Conservation (phyloP, 2,888 invertebrate genomes). For the Galerucella nymphaeae region DNA sequence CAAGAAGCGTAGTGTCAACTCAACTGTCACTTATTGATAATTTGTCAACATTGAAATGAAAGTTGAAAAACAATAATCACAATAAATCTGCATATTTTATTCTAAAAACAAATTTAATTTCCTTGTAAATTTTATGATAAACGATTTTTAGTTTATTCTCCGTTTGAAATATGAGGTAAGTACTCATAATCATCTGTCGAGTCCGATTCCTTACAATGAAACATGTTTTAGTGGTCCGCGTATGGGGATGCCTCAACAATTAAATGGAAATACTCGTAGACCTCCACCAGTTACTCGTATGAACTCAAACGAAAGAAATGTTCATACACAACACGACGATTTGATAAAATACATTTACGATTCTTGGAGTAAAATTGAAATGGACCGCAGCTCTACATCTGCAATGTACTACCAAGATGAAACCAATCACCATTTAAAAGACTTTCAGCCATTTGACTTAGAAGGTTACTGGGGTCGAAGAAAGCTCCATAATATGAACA, state of each 20-base stretch:
- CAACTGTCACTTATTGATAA: conserved; percentile 14
- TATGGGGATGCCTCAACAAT: conserved; percentile 62
- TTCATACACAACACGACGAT: conserved; percentile 75
- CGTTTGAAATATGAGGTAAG: conserved; percentile 26
- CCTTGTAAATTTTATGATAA: conserved; percentile 6
- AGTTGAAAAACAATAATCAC: conserved; percentile 19
- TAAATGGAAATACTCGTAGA: conserved; percentile 55
- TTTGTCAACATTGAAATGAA: conserved; percentile 31
- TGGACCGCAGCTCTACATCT: conserved; percentile 57
- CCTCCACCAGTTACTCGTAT: conserved; percentile 56
- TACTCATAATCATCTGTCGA: neutral
- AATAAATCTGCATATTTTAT: conserved; percentile 6
- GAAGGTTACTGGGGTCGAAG: conserved; percentile 82
- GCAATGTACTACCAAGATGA: conserved; percentile 76
- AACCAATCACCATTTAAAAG: conserved; percentile 69
- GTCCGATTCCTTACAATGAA: neutral
- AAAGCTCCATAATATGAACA: conserved; percentile 73
- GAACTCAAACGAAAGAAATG: conserved; percentile 47
- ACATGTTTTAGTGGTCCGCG: conserved; percentile 59
- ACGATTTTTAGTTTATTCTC: neutral
- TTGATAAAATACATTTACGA: conserved; percentile 83
- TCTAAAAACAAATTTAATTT: neutral
- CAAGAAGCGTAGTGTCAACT: neutral
- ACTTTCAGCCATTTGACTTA: conserved; percentile 83
- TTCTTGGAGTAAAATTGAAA: conserved; percentile 72